Conservation (phyloP, 2,888 invertebrate genomes). For the Hydriomena furcata region DNA sequence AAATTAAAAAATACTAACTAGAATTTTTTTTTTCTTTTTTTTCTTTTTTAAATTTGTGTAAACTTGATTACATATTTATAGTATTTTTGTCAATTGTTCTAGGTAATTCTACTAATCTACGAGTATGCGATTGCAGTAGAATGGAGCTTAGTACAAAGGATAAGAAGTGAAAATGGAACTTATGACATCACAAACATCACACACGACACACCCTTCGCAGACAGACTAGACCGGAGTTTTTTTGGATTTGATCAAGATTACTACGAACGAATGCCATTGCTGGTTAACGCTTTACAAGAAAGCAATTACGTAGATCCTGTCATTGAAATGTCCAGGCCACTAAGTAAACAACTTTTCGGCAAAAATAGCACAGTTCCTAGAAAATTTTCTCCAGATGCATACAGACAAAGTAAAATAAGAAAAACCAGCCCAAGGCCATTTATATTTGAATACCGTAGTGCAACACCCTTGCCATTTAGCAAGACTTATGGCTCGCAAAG, state of each 20-base stretch:
- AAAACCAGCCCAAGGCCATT: slow-evolving; percentile 81
- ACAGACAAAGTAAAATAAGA: slow-evolving; percentile 49
- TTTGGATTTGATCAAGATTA: slow-evolving; percentile 77
- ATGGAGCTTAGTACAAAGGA: slow-evolving; percentile 70
- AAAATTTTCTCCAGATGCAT: slow-evolving; percentile 29
- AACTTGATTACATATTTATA: too few species aligned
- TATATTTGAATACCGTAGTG: slow-evolving; percentile 66
- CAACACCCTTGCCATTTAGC: slow-evolving; percentile 69
- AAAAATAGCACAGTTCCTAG: slow-evolving; percentile 24
- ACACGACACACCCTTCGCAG: slow-evolving; percentile 63
- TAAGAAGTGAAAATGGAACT: slow-evolving; percentile 44
- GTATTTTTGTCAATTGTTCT: slow-evolving; percentile 45
- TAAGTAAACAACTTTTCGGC: slow-evolving; percentile 26
- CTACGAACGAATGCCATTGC: slow-evolving; percentile 74
- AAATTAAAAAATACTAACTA: neutral
- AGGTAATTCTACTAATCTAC: slow-evolving; percentile 80
- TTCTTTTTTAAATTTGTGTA: too few species aligned
- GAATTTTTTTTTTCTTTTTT: neutral
- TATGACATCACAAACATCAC: slow-evolving; percentile 38
- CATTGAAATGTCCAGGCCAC: slow-evolving; percentile 46
- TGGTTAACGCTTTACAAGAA: slow-evolving; percentile 76
- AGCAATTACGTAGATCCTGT: slow-evolving; percentile 61
- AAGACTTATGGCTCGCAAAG: slow-evolving; percentile 64
- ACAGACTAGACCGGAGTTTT: slow-evolving; percentile 66
- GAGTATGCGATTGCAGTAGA: slow-evolving; percentile 78